Percentiles rank a stretch among this genome's conserved stretches.
phyloP scores from a whole-genome alignment of 2,888 invertebrate species.

The Aromia moschata region DNA sequence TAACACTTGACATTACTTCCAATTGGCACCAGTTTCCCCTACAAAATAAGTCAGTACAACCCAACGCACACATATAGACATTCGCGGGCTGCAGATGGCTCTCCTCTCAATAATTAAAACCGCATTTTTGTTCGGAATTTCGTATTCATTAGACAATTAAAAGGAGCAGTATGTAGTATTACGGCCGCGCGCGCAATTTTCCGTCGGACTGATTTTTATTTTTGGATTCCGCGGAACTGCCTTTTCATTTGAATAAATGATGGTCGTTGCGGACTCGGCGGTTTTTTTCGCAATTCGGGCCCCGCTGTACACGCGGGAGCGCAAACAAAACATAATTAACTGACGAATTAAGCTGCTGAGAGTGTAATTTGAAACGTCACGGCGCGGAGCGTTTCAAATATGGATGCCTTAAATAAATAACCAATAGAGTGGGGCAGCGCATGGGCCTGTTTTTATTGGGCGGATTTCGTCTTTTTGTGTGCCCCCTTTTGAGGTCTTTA shows the following conservation, averaged over 20 bases:
- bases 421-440: constrained; percentile 8
- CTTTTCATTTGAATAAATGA: constrained; percentile 23
- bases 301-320: constrained; percentile 18
- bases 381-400: constrained; percentile 13
- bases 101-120: not conserved
- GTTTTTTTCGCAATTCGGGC: constrained; percentile 18
- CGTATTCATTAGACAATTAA: not conserved
- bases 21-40: too few species aligned
- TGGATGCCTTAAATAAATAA: constrained; percentile 19
- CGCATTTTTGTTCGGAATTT: constrained; percentile 5
- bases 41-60: too few species aligned
- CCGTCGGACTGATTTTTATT: constrained; percentile 5
- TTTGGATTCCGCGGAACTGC: constrained; percentile 18
- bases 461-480: constrained; percentile 15
- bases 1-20: too few species aligned
- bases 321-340: constrained; percentile 20
- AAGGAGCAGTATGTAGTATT: not conserved
- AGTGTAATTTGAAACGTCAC: constrained; percentile 19
- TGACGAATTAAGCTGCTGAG: constrained; percentile 28
- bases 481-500: constrained; percentile 10
- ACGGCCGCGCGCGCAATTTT: not conserved
- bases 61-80: too few species aligned
- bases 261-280: constrained; percentile 14
- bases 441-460: constrained; percentile 16
- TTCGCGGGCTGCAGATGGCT: not conserved